Percentiles rank a stretch among this genome's conserved stretches.
Evolutionary conservation across 1,140 invertebrate species (phyloP).

Genomic region (Scaptomyza hsui): DNA sequence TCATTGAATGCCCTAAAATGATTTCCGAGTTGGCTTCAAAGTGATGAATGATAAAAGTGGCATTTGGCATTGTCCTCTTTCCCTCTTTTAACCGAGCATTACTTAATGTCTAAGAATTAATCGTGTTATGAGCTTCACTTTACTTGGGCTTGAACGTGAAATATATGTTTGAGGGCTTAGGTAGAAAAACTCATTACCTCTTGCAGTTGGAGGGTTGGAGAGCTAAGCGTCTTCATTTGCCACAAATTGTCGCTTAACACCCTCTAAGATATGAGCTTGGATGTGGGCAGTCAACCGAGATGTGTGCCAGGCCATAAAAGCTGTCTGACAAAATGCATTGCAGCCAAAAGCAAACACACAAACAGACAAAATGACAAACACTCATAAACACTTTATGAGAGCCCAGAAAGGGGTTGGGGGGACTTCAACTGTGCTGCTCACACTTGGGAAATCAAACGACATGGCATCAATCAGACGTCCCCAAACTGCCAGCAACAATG

Average conservation of each 20-base stretch:
- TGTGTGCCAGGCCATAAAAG: slow-evolving; percentile 62
- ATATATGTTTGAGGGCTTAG: slow-evolving; percentile 18
- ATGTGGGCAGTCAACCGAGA: slow-evolving; percentile 30
- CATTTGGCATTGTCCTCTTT: too few species aligned
- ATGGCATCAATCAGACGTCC: slow-evolving; percentile 51
- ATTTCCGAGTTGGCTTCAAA: slow-evolving; percentile 20
- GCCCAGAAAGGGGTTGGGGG: slow-evolving; percentile 32
- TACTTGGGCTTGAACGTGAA: slow-evolving; percentile 20
- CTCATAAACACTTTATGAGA: slow-evolving; percentile 78
- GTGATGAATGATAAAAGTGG: slow-evolving; percentile 6
- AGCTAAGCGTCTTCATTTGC: slow-evolving; percentile 46
- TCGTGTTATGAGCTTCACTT: slow-evolving; percentile 23
- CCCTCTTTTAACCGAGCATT: not conserved
- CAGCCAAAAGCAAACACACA: not conserved
- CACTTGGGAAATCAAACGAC: slow-evolving; percentile 78
- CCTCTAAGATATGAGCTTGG: slow-evolving; percentile 72
- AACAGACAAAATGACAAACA: slow-evolving; percentile 31
- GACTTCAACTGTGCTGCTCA: slow-evolving; percentile 43
- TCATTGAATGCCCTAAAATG: slow-evolving; percentile 14
- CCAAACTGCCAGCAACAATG: slow-evolving; percentile 53
- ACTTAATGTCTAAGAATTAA: slow-evolving; percentile 19
- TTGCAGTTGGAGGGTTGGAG: slow-evolving; percentile 25
- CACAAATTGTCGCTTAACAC: slow-evolving; percentile 77
- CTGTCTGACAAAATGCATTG: slow-evolving; percentile 45
- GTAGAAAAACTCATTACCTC: slow-evolving; percentile 54